Percentiles rank a stretch among this genome's conserved stretches.
Conservation (phyloP, 2,113 vertebrate species). For the Spea bombifrons region DNA sequence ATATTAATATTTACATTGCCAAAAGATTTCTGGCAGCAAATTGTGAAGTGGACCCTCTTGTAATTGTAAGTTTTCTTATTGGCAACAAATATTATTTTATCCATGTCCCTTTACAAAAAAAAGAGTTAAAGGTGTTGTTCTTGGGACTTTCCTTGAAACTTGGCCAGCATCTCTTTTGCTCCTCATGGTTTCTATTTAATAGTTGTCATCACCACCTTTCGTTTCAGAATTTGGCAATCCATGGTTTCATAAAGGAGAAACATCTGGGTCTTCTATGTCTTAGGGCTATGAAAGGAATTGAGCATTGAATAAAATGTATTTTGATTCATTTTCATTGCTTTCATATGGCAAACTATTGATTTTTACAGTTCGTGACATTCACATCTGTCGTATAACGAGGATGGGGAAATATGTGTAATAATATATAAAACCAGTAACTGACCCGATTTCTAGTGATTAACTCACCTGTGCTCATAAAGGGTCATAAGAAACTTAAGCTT, state of each 20-base stretch:
- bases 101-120: constrained; percentile 39
- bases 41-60: constrained; percentile 25
- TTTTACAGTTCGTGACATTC: constrained; percentile 14
- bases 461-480: not conserved
- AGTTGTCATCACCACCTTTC: constrained; percentile 48
- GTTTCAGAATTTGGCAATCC: constrained; percentile 41
- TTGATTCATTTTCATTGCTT: constrained; percentile 9
- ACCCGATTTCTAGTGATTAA: not conserved
- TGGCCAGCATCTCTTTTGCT: constrained; percentile 23
- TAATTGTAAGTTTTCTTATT: constrained; percentile 36
- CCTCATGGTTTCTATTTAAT: constrained; percentile 47
- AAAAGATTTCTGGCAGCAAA: constrained; percentile 34
- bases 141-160: constrained; percentile 37
- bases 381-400: not conserved
- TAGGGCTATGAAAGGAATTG: constrained; percentile 29
- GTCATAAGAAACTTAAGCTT: too few species aligned
- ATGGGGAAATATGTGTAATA: not conserved
- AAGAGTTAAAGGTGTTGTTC: constrained; percentile 46
- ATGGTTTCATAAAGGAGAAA: constrained; percentile 33
- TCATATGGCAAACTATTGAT: constrained; percentile 8
- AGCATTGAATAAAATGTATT: constrained; percentile 7
- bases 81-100: constrained; percentile 18
- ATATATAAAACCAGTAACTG: not conserved
- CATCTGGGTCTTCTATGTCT: constrained; percentile 45
- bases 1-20: constrained; percentile 22